Conservation (phyloP, 1,140 invertebrate genomes). For the Lordiphosa stackelbergi region DNA sequence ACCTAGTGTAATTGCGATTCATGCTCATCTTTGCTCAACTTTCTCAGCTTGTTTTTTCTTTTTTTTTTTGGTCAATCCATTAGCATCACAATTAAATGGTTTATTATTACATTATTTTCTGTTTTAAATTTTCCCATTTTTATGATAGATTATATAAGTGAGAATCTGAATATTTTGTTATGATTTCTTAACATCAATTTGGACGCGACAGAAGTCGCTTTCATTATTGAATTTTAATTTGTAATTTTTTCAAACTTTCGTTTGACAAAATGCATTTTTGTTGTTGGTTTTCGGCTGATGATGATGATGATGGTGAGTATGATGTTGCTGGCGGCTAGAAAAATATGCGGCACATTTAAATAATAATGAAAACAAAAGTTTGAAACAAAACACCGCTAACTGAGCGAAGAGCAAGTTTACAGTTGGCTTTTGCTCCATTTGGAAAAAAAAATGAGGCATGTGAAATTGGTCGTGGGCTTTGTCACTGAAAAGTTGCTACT, state of each 20-base stretch:
- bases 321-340: conserved; percentile 52
- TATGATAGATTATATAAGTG: conserved; percentile 37
- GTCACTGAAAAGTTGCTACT: too few relatives aligned
- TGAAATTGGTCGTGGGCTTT: too few relatives aligned
- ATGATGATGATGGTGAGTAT: too few relatives aligned
- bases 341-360: conserved; percentile 63
- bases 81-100: conserved; percentile 62
- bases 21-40: conserved; percentile 28
- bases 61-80: conserved; percentile 11
- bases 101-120: conserved; percentile 12
- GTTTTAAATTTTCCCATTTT: conserved; percentile 2
- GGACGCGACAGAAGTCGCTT: conserved; percentile 14
- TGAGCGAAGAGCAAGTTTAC: conserved; percentile 16
- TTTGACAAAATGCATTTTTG: conserved; percentile 40
- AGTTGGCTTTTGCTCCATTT: conserved; percentile 22
- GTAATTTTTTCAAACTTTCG: conserved; percentile 47
- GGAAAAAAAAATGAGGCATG: too few relatives aligned
- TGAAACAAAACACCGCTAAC: conserved; percentile 58
- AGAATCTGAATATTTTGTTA: conserved; percentile 26
- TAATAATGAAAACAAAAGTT: conserved; percentile 73
- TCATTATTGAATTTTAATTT: conserved; percentile 48
- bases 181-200: conserved; percentile 26
- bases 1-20: too few relatives aligned
- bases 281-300: conserved; percentile 21
- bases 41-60: conserved; percentile 40